Base-by-base conservation (phyloP, 2,888 invertebrate genomes). In the Trissolcus japonicus region DNA sequence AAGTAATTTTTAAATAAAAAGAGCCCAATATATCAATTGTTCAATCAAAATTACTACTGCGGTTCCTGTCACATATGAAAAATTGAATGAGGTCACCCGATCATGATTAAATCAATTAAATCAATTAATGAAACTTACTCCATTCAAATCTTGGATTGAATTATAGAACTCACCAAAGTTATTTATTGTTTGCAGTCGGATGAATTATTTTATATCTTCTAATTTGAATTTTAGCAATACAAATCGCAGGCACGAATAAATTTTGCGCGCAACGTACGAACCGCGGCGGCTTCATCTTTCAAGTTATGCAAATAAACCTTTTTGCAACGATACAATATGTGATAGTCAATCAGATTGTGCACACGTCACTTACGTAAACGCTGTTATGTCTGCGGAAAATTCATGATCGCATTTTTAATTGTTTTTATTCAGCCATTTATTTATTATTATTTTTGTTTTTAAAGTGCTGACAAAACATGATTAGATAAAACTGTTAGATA, bases 291-390 rank as follows among this genome's bases (percentile, higher is more conserved):
- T 51, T 66, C 6, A 56, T 40, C 29, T 40, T 17, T 21, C 41
- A 16, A 41, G 4, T 14, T 35, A 51, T 51, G 46, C 60, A 17
- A 41, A 9, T 21, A 40, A 69, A 43, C 40, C 62, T 72, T 63
- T 72, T 56, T 53, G 63, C 59, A 65, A 72, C 40, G 46, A 59
- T 59, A 50, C 62, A 62, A 71, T 56, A 68, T 54, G 40, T 54
- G 19, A 48, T n/a, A 16, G 57, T 48, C 50, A 71, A 62, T 71
- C 69, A 69, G 48, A 61, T 48, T 50, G 61, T 41, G 41, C 7
- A 41, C 41, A 46, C 46, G 55, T 71, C 57, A 53, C 53, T 65
- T 62, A 50, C 43, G 62, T 60, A 60, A 65, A 65, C 50, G 53
- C 53, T 48, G 46, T 17, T 54, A 16, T n/a, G n/a, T 29, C 46